Evolutionary conservation across 2,888 invertebrate genomes (phyloP).

Genomic region (Netelia fuscicornis): DNA sequence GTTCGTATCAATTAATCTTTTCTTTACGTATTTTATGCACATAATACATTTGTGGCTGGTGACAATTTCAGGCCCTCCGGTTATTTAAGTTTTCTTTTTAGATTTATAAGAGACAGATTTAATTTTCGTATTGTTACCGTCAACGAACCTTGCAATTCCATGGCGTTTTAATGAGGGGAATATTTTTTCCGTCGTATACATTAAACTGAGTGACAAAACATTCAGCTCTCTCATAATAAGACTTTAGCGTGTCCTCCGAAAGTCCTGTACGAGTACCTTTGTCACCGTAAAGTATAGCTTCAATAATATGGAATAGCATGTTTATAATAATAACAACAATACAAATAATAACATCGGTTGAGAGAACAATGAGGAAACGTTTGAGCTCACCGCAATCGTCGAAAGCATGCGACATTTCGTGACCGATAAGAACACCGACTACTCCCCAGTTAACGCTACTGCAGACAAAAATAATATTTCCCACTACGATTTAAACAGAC

Average conservation of each 20-base stretch:
- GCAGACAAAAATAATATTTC: constrained; percentile 11
- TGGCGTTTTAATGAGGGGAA: constrained; percentile 11
- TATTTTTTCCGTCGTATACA: constrained; percentile 49
- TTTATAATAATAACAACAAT: too few relatives aligned
- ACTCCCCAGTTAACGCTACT: constrained; percentile 63
- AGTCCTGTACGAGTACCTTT: constrained; percentile 24
- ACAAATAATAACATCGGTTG: too few relatives aligned
- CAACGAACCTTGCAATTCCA: constrained; percentile 9
- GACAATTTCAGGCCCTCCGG: too few relatives aligned
- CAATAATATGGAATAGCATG: neutral
- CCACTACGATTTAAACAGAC: neutral
- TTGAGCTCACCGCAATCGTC: constrained; percentile 46
- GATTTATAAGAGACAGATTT: neutral
- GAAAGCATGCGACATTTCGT: constrained; percentile 65
- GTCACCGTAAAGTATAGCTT: constrained; percentile 47
- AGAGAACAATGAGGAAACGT: neutral
- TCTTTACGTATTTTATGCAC: too few relatives aligned
- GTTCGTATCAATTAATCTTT: too few relatives aligned
- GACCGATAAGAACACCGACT: constrained; percentile 48
- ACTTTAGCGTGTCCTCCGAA: constrained; percentile 54
- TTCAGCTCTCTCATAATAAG: constrained; percentile 63
- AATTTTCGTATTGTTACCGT: neutral
- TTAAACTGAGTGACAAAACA: constrained; percentile 68
- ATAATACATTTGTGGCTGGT: too few relatives aligned
- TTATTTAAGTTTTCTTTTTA: too few relatives aligned